These are phyloP conservation scores for Salvator merianae DNA, from an alignment of 2,113 vertebrate species.

Conservation along the genomic window DNA sequence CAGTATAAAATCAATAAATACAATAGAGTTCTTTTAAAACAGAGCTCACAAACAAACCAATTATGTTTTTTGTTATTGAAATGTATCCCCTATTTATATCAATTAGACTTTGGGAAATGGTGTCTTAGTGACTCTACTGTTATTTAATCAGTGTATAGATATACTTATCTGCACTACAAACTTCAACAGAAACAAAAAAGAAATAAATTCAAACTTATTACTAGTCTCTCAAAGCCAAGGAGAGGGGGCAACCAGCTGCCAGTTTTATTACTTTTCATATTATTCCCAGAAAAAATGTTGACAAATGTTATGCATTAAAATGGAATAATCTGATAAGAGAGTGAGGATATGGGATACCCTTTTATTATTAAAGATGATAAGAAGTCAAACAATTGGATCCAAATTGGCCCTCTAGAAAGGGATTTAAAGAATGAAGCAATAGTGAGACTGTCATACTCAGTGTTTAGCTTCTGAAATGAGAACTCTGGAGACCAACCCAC, in stretches of 20 bases:
- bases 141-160: not conserved
- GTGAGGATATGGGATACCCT: not conserved
- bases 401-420: not conserved
- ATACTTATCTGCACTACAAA: too few species aligned
- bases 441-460: not conserved
- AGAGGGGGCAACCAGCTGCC: not conserved
- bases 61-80: not conserved
- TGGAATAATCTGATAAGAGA: not conserved
- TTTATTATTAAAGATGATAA: not conserved
- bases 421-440: too few species aligned
- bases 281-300: not conserved
- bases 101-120: not conserved
- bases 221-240: not conserved
- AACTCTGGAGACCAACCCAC: not conserved
- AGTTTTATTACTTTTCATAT: slow-evolving; percentile 17
- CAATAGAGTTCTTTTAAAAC: not conserved
- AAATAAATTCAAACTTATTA: not conserved
- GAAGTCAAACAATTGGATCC: not conserved
- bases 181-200: not conserved
- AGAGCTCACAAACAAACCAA: not conserved
- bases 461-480: not conserved
- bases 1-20: too few species aligned
- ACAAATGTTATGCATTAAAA: slow-evolving; percentile 7
- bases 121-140: not conserved
- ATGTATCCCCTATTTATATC: not conserved